Percentiles rank a stretch among this genome's conserved stretches.
Evolutionary conservation across 2,797 vertebrate species (phyloP).

Genomic region (Tokudaia muenninki): DNA sequence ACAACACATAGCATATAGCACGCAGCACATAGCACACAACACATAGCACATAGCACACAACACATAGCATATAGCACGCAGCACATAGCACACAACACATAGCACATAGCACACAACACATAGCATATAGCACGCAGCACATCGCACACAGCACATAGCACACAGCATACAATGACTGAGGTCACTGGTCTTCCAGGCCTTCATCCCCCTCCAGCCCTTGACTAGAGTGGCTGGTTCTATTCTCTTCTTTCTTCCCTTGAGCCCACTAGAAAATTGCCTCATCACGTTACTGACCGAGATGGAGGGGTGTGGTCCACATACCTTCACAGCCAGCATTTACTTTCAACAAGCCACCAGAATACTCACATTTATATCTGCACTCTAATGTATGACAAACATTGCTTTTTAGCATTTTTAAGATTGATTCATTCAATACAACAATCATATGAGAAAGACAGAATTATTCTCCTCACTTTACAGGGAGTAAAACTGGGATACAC

Average conservation of each 20-base stretch:
- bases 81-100: neutral
- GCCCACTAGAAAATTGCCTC: neutral
- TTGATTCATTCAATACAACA: conserved; percentile 13
- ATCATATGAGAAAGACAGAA: neutral
- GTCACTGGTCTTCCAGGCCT: neutral
- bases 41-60: neutral
- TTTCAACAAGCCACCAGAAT: neutral
- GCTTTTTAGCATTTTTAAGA: conserved; percentile 9
- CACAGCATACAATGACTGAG: neutral
- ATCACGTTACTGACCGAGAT: neutral
- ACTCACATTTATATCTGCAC: neutral
- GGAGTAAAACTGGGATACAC: conserved; percentile 5
- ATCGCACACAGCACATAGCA: neutral
- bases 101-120: neutral
- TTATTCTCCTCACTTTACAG: conserved; percentile 20
- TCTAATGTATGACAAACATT: neutral
- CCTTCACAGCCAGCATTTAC: neutral
- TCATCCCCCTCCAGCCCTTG: neutral
- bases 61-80: neutral
- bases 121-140: neutral
- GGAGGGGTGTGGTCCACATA: neutral
- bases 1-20: neutral
- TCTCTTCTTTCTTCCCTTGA: neutral
- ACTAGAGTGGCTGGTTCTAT: neutral
- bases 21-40: neutral